These are phyloP conservation scores for Colletes collaris DNA, from an alignment of 2,888 invertebrate genomes.

Conservation along the genomic window DNA sequence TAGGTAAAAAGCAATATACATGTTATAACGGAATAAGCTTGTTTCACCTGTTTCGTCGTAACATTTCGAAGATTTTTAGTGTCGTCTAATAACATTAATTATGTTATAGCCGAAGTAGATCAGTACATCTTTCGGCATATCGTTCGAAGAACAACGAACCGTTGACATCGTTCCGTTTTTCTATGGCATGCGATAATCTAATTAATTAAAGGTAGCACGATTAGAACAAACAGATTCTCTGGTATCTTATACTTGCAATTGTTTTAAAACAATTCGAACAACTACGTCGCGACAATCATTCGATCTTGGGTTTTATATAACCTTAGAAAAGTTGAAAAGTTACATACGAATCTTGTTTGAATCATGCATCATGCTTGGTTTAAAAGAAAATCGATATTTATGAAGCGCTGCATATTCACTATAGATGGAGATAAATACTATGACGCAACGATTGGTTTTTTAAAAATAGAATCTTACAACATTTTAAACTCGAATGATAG, in stretches of 20 bases:
- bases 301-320: background rate
- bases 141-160: background rate
- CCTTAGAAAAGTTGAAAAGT: background rate
- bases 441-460: no score
- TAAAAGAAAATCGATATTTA: slow-evolving; percentile 44
- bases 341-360: slow-evolving; percentile 15
- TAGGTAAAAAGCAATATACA: background rate
- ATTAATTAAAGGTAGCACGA: slow-evolving; percentile 45
- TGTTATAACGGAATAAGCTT: background rate
- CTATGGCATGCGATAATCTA: slow-evolving; percentile 36
- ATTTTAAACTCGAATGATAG: no score
- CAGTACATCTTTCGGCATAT: slow-evolving; percentile 20
- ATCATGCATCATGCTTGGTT: slow-evolving; percentile 33
- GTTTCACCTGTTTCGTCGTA: slow-evolving; percentile 66
- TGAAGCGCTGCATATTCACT: slow-evolving; percentile 32
- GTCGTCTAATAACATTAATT: slow-evolving; percentile 23
- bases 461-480: no score
- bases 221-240: slow-evolving; percentile 4
- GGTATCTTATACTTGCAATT: background rate
- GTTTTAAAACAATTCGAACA: slow-evolving; percentile 1
- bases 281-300: background rate
- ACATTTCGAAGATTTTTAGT: slow-evolving; percentile 49
- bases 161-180: slow-evolving; percentile 17
- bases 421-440: slow-evolving; percentile 4
- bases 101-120: slow-evolving; percentile 16